Evolutionary conservation across 2,888 invertebrate species (phyloP).

Genomic region (Sclerodermus sp.): DNA sequence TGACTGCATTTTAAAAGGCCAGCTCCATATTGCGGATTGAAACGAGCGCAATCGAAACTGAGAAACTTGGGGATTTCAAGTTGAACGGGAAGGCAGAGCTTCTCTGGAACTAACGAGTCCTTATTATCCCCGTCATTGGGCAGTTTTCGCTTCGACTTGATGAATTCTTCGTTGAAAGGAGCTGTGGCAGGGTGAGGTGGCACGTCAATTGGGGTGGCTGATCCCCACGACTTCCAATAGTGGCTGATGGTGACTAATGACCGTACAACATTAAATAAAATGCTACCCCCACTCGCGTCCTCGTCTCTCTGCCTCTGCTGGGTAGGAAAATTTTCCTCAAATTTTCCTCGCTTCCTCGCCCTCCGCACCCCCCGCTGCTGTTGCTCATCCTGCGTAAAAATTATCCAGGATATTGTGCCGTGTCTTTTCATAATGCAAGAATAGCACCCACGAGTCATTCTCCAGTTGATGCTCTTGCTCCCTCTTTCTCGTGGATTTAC

Average conservation of each 20-base stretch:
- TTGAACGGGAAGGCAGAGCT: constrained; percentile 8
- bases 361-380: background rate
- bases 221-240: constrained; percentile 12
- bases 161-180: constrained; percentile 5
- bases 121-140: constrained; percentile 31
- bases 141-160: constrained; percentile 16
- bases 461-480: too few relatives aligned
- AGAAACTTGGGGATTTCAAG: constrained; percentile 15
- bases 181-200: constrained; percentile 2
- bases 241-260: constrained; percentile 27
- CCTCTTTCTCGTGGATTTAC: too few relatives aligned
- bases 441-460: too few relatives aligned
- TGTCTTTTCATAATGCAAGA: too few relatives aligned
- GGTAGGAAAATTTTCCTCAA: background rate
- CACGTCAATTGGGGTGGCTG: background rate
- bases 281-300: background rate
- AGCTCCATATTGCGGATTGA: constrained; percentile 11
- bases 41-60: constrained; percentile 17
- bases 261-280: constrained; percentile 23
- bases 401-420: too few relatives aligned
- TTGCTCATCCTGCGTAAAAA: too few relatives aligned
- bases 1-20: constrained; percentile 21
- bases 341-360: background rate
- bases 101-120: constrained; percentile 21
- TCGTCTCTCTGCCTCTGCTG: too few relatives aligned